Evolutionary conservation across 35 echinoderm and acorn worm genomes (phyloP).

Genomic region (Stichopus chloronotus): DNA sequence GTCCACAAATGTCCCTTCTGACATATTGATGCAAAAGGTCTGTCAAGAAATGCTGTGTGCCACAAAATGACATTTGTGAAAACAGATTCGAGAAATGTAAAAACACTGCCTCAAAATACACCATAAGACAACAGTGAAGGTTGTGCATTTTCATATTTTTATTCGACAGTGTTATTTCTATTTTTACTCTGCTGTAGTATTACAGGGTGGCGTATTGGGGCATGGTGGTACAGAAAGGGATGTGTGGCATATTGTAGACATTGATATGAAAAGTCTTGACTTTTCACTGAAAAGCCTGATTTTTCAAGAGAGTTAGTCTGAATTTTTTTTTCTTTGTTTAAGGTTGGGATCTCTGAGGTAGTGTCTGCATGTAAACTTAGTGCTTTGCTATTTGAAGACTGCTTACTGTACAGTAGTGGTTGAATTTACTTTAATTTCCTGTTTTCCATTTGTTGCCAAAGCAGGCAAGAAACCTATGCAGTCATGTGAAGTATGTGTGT

Average conservation of each 20-base stretch:
- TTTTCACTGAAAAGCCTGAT: too few species aligned
- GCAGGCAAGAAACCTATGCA: too few species aligned
- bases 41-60: constrained; percentile 31
- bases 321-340: too few species aligned
- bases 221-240: not conserved
- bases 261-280: too few species aligned
- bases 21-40: constrained; percentile 56
- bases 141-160: not conserved
- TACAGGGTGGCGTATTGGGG: not conserved
- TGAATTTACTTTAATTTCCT: too few species aligned
- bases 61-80: constrained; percentile 44
- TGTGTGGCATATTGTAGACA: not conserved
- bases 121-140: constrained; percentile 2
- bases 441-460: too few species aligned
- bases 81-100: constrained; percentile 58
- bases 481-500: too few species aligned
- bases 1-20: constrained; percentile 53
- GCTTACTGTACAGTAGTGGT: too few species aligned
- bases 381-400: too few species aligned
- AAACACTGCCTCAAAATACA: constrained; percentile 36
- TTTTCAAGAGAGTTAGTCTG: too few species aligned
- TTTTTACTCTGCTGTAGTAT: constrained; percentile 2
- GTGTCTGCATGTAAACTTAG: too few species aligned
- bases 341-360: too few species aligned
- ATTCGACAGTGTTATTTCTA: not conserved